Evolutionary conservation across 2,797 vertebrate species (phyloP).

Genomic region (Acridotheres tristis): DNA sequence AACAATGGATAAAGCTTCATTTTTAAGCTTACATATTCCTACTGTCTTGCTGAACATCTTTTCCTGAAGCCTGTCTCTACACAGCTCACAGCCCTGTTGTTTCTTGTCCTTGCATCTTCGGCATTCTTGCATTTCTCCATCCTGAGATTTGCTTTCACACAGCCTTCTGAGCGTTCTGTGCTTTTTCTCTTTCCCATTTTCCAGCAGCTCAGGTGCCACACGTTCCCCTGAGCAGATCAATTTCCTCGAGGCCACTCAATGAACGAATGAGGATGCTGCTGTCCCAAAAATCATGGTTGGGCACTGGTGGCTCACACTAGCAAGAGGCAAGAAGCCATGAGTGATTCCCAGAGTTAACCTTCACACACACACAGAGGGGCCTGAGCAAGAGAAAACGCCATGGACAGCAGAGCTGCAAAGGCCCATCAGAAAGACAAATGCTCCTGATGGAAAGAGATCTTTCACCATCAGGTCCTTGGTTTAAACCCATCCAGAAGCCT

Average conservation of each 20-base stretch:
- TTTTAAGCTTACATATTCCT: too few species aligned
- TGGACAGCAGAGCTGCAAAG: not conserved
- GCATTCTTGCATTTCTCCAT: too few species aligned
- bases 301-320: not conserved
- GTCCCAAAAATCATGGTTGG: not conserved
- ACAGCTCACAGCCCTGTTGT: too few species aligned
- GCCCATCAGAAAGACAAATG: not conserved
- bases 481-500: not conserved
- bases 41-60: too few species aligned
- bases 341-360: slow-evolving; percentile 24
- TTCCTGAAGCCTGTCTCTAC: too few species aligned
- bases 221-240: not conserved
- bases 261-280: not conserved
- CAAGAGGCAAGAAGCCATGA: not conserved
- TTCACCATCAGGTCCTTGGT: not conserved
- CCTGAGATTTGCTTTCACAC: too few species aligned
- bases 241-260: not conserved
- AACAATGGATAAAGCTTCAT: too few species aligned
- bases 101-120: too few species aligned
- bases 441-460: not conserved
- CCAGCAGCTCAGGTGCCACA: not conserved
- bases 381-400: not conserved
- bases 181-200: too few species aligned
- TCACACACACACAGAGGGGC: not conserved
- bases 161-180: too few species aligned